Base-by-base conservation (phyloP, 2,113 vertebrate genomes). In the Aldabrachelys gigantea region DNA sequence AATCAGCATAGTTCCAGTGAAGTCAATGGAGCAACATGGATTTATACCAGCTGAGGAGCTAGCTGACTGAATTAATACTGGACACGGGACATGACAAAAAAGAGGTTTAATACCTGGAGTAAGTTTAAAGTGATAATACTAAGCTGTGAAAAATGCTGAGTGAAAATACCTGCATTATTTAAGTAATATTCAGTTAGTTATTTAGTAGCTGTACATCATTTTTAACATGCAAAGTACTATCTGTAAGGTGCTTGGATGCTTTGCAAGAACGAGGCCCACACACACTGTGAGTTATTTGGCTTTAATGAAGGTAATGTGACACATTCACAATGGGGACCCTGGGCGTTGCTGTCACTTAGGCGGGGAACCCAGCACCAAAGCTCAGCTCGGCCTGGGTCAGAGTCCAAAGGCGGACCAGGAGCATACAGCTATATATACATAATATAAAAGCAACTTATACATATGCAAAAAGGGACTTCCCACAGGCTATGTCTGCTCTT, bases 121-220 rank as follows among this genome's bases (percentile, higher is more conserved):
- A 85, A 88, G 93, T 92, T 69, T 80, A 53, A 95, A 95, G 69
- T 80, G 94, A 84, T 84, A 90, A 92, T 57, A 91, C 1, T 89
- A 94, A 95, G 80, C 54, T 84, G 56, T 82, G 59, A 90, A 94
- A 96, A 96, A 78, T 91, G 89, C 93, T 95, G 86, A 95, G 96
- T 85, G n/a, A 84, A 93, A 91, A 96, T 54, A 91, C 91, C 93
- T 78, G 57, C 88, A 86, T 52, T 96, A 96, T 93, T 95, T 97
- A 93, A 94, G 96, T 97, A 97, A 95, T 80, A 94, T 38, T 12
- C 59, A 19, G 47, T 91, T 91, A 89, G 85, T 83, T 94, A 95
- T 84, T 83, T 94, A 95, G 91, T 88, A 90, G 82, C 11, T 17
- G 82, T 92, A 87, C 87, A 95, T 82, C 89, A 88, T 84, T 1